Conservation (phyloP, 2,888 invertebrate species). For the Megalurothrips usitatus region DNA sequence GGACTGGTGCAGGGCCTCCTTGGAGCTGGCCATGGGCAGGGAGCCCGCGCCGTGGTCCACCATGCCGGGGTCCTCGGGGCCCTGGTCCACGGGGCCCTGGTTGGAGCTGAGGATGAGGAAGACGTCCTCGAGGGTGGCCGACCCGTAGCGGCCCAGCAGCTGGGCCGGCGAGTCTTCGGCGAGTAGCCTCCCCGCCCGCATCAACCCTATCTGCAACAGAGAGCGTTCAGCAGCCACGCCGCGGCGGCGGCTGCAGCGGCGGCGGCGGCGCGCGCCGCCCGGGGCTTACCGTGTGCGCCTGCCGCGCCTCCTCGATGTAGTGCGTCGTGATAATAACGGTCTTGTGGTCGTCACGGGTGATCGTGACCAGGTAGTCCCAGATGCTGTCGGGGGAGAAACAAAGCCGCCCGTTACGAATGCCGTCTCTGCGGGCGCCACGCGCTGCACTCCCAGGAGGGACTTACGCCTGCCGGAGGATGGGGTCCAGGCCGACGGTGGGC, state of each 20-base stretch:
- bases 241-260: too few relatives aligned
- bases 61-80: not conserved
- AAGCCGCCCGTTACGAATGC: too few relatives aligned
- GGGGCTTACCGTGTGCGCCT: conserved; percentile 66
- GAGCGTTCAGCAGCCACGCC: not conserved
- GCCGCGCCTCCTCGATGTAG: conserved; percentile 88
- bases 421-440: not conserved
- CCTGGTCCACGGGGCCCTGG: conserved; percentile 45
- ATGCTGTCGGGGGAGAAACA: conserved; percentile 58
- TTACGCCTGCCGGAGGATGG: conserved; percentile 75
- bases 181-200: conserved; percentile 77
- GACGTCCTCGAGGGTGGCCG: conserved; percentile 77
- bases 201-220: conserved; percentile 71
- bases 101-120: conserved; percentile 73
- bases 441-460: conserved; percentile 35
- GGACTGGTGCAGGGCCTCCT: conserved; percentile 17
- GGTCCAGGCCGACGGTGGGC: conserved; percentile 92
- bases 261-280: too few relatives aligned
- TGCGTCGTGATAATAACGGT: conserved; percentile 91
- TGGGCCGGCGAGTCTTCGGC: conserved; percentile 77
- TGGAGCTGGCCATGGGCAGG: conserved; percentile 9
- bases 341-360: conserved; percentile 63
- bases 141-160: conserved; percentile 64
- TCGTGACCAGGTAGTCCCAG: conserved; percentile 76
- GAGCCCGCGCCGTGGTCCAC: conserved; percentile 17